Evolutionary conservation across 2,797 vertebrate genomes (phyloP).

Genomic region (Pteronotus mesoamericanus): DNA sequence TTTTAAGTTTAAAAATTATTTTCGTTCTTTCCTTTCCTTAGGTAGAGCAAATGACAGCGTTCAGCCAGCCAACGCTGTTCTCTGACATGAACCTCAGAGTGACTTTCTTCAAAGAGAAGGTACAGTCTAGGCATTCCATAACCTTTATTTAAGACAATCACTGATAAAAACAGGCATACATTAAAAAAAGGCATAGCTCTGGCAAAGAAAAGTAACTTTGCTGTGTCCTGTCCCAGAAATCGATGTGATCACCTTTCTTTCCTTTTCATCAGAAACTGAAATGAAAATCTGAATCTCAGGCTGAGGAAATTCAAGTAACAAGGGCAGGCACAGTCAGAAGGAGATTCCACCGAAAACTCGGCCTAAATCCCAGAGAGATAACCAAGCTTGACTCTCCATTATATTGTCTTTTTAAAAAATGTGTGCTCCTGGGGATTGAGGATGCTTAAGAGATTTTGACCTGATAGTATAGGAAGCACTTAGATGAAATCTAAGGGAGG

Average conservation of each 20-base stretch:
- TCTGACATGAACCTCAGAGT: not conserved
- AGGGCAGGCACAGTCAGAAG: not conserved
- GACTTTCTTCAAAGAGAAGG: constrained; percentile 14
- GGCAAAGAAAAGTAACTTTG: not conserved
- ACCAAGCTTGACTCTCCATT: not conserved
- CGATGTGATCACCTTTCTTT: not conserved
- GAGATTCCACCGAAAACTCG: not conserved
- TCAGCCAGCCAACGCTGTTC: not conserved
- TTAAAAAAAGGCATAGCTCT: not conserved
- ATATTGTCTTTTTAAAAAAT: not conserved
- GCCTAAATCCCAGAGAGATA: not conserved
- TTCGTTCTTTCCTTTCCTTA: not conserved
- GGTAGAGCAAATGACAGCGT: not conserved
- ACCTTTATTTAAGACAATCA: not conserved
- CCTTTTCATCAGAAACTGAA: constrained; percentile 23
- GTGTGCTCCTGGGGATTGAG: not conserved
- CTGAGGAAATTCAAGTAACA: not conserved
- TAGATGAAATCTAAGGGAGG: not conserved
- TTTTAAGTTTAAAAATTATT: not conserved
- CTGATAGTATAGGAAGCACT: not conserved
- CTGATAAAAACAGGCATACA: not conserved
- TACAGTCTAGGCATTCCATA: not conserved
- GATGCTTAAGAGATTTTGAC: not conserved
- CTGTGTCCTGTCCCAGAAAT: not conserved
- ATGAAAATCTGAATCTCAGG: not conserved